Conservation (phyloP, 2,888 invertebrate genomes). For the Torymus texanus region DNA sequence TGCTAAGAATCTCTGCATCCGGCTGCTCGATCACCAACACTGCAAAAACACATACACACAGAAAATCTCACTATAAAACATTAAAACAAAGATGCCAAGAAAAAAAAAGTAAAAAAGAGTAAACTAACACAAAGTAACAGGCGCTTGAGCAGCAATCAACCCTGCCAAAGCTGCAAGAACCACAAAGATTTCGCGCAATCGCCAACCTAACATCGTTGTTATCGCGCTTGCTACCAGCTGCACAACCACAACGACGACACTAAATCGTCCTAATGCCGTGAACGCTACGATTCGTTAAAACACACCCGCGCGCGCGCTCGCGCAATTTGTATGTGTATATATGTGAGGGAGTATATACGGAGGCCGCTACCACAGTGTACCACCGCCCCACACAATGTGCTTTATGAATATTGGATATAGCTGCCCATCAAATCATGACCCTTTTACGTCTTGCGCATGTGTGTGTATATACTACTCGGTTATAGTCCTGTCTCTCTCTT, state of each 20-base stretch:
- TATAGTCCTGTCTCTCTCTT: background rate
- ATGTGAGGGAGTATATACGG: too few relatives aligned
- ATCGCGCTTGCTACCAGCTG: too few relatives aligned
- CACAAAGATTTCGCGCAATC: conserved; percentile 21
- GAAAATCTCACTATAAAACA: background rate
- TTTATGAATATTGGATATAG: conserved; percentile 69
- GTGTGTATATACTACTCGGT: background rate
- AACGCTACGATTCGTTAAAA: too few relatives aligned
- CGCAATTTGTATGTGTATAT: too few relatives aligned
- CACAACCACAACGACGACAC: too few relatives aligned
- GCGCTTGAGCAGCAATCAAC: conserved; percentile 61
- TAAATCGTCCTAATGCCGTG: too few relatives aligned
- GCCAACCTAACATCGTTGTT: too few relatives aligned
- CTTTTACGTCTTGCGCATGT: conserved; percentile 52
- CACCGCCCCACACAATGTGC: conserved; percentile 42
- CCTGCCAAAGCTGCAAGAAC: background rate
- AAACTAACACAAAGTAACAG: conserved; percentile 65
- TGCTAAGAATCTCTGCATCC: conserved; percentile 62
- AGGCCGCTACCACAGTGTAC: too few relatives aligned
- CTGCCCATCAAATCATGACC: conserved; percentile 67
- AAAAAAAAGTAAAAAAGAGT: background rate
- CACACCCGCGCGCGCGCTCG: too few relatives aligned
- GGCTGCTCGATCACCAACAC: conserved; percentile 69
- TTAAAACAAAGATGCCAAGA: background rate
- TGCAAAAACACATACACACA: conserved; percentile 53